These are phyloP conservation scores for Hermaeophaga mercurialis DNA, from an alignment of 2,888 invertebrate species.

Conservation along the genomic window DNA sequence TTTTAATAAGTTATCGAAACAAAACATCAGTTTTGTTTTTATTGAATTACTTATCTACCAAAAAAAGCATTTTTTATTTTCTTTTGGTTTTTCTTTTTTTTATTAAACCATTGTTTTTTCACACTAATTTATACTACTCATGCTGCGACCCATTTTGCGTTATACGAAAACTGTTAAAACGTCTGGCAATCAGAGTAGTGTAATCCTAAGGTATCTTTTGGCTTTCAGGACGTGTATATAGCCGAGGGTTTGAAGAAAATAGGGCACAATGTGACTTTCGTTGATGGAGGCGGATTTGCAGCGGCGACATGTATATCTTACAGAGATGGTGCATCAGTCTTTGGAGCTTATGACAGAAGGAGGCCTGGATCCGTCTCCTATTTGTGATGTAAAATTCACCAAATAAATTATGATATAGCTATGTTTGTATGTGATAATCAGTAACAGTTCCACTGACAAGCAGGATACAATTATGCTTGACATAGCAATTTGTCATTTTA, in stretches of 20 bases:
- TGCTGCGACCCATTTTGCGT: too few relatives aligned
- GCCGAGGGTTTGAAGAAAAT: constrained; percentile 58
- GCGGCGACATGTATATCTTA: constrained; percentile 63
- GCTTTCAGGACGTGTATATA: constrained; percentile 54
- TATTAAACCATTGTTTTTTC: too few relatives aligned
- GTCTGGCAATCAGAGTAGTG: neutral
- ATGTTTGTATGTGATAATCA: neutral
- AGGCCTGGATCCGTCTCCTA: constrained; percentile 61
- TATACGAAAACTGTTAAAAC: too few relatives aligned
- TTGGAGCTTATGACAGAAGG: constrained; percentile 57
- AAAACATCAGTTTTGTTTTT: too few relatives aligned
- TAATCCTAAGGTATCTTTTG: constrained; percentile 12
- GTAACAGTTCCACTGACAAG: too few relatives aligned
- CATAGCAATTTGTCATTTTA: too few relatives aligned
- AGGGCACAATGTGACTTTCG: constrained; percentile 61
- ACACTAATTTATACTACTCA: too few relatives aligned
- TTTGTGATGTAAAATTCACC: constrained; percentile 16
- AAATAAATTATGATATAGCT: neutral
- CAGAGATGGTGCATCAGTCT: constrained; percentile 56
- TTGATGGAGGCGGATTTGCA: constrained; percentile 65
- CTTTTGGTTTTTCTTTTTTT: too few relatives aligned
- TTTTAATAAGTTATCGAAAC: too few relatives aligned
- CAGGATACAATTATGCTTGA: too few relatives aligned
- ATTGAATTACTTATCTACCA: too few relatives aligned
- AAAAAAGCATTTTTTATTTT: too few relatives aligned